A percentile compares a stretch with the other conserved stretches of the same genome.
Conservation (phyloP, 1,140 invertebrate species). For the Drosophila subpulchrella region DNA sequence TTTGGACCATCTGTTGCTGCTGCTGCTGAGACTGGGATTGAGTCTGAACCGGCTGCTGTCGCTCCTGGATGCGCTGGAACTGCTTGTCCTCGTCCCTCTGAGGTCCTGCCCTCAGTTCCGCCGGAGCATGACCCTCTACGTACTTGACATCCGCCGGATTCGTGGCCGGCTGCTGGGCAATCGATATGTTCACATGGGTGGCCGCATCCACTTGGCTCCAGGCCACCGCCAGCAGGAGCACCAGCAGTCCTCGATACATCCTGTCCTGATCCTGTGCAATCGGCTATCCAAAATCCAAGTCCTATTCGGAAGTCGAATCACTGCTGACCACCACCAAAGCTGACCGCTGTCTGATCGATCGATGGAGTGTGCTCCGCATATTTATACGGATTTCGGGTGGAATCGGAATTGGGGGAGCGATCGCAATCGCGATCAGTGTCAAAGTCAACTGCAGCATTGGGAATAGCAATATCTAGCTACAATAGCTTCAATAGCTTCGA, state of each 20-base stretch:
- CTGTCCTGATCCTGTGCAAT: conserved; percentile 25
- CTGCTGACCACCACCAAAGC: conserved; percentile 38
- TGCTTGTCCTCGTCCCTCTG: conserved; percentile 36
- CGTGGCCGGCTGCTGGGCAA: conserved; percentile 72
- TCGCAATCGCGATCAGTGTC: conserved; percentile 68
- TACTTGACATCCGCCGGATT: conserved; percentile 78
- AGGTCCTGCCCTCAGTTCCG: conserved; percentile 69
- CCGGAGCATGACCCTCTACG: conserved; percentile 70
- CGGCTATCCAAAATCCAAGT: conserved; percentile 1
- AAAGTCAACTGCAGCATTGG: conserved; percentile 58
- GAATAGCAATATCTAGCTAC: conserved; percentile 13
- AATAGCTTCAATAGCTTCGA: not conserved
- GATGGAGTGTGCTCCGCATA: conserved; percentile 59
- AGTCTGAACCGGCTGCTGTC: conserved; percentile 29
- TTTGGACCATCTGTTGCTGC: conserved; percentile 7
- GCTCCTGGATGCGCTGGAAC: conserved; percentile 63
- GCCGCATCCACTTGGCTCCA: conserved; percentile 56
- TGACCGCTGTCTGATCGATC: conserved; percentile 60
- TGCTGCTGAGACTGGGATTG: conserved; percentile 24
- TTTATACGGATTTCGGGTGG: conserved; percentile 64
- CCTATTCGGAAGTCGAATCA: conserved; percentile 13
- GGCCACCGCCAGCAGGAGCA: conserved; percentile 61
- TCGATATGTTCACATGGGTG: conserved; percentile 81
- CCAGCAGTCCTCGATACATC: conserved; percentile 48
- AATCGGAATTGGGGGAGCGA: conserved; percentile 39